phyloP scores from a whole-genome alignment of 2,888 invertebrate species.

The Salticus scenicus region DNA sequence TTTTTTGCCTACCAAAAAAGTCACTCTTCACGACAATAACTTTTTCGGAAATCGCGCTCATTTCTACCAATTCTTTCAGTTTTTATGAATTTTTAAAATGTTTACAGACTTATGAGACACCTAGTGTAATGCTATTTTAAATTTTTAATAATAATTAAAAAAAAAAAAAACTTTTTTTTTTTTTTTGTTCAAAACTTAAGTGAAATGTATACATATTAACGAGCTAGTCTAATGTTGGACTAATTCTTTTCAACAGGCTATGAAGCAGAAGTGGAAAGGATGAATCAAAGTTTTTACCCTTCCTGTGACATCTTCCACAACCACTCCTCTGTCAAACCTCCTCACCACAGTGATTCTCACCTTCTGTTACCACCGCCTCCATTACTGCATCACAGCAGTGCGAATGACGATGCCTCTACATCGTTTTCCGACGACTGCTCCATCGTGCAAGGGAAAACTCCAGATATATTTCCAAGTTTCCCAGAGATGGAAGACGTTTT shows the following conservation, averaged over 20 bases:
- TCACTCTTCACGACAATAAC: no score
- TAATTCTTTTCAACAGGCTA: constrained; percentile 40
- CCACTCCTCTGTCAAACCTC: constrained; percentile 42
- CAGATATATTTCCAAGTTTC: constrained; percentile 42
- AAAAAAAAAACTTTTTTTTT: no score
- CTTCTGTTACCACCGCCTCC: constrained; percentile 47
- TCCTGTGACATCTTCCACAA: constrained; percentile 42
- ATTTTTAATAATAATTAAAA: no score
- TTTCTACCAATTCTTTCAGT: no score
- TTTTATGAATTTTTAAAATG: no score
- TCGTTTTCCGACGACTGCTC: constrained; percentile 56
- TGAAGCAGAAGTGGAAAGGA: constrained; percentile 54
- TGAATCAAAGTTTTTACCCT: constrained; percentile 56
- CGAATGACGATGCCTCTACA: constrained; percentile 31
- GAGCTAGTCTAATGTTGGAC: no score
- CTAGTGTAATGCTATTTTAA: no score
- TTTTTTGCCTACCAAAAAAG: no score
- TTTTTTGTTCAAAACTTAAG: no score
- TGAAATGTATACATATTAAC: no score
- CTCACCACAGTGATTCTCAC: constrained; percentile 20
- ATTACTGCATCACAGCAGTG: constrained; percentile 37
- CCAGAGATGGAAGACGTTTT: constrained; percentile 70
- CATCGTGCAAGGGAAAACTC: constrained; percentile 17
- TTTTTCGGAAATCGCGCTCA: no score
- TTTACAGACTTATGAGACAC: no score